phyloP scores from a whole-genome alignment of 2,797 vertebrate species.

The Enteromius fasciolatus region DNA sequence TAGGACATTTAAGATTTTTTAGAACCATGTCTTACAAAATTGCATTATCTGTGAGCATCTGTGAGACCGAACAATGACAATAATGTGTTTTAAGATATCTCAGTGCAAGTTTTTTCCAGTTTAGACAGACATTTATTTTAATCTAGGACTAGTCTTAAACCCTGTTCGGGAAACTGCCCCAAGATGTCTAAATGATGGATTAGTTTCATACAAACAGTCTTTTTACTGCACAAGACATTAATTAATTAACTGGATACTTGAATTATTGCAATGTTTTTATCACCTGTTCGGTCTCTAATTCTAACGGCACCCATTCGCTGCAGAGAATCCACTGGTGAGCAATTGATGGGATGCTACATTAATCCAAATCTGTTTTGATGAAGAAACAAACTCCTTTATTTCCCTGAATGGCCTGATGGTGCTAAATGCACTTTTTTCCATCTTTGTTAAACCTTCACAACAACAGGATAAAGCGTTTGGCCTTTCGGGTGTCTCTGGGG shows the following conservation, averaged over 20 bases:
- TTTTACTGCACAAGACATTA: neutral
- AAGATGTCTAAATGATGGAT: neutral
- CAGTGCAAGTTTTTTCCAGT: no score
- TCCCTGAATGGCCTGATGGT: neutral
- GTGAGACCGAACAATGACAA: no score
- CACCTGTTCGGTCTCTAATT: neutral
- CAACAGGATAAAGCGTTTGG: conserved; percentile 63
- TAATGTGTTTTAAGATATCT: no score
- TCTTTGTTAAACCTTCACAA: conserved; percentile 16
- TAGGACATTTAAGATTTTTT: no score
- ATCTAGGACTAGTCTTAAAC: no score
- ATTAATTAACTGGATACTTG: neutral
- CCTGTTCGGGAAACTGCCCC: no score
- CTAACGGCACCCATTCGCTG: neutral
- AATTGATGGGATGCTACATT: neutral
- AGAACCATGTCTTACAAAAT: no score
- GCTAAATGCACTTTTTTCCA: conserved; percentile 10
- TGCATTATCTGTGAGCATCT: no score
- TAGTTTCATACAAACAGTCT: neutral
- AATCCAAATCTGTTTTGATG: neutral
- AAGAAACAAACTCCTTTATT: neutral
- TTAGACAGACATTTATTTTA: no score
- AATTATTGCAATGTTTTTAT: neutral
- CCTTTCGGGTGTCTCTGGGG: conserved; percentile 60
- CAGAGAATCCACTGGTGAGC: neutral